Evolutionary conservation across 1,140 invertebrate species (phyloP).

Genomic region (Metopolophium dirhodum): DNA sequence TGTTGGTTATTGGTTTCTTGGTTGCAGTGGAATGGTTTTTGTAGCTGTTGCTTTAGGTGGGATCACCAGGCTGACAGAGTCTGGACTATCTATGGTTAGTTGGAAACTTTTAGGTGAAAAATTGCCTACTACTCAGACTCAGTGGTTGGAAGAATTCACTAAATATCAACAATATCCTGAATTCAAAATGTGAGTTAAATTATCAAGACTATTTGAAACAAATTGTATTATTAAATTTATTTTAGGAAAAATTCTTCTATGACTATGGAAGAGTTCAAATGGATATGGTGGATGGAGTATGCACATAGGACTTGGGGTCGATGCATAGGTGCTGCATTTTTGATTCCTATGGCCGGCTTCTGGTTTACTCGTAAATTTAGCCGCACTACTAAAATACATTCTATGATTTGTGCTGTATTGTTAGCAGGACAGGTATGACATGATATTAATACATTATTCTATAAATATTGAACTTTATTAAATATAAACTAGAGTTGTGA

Average conservation of each 20-base stretch:
- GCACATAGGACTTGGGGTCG: constrained; percentile 96
- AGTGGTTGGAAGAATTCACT: constrained; percentile 92
- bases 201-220: neutral
- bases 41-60: constrained; percentile 90
- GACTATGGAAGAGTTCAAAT: constrained; percentile 93
- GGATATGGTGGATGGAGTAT: constrained; percentile 99
- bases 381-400: constrained; percentile 78
- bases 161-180: constrained; percentile 96
- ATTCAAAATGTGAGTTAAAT: constrained; percentile 84
- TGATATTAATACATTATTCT: neutral
- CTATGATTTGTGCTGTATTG: constrained; percentile 77
- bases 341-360: constrained; percentile 88
- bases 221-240: neutral
- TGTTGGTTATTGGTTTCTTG: constrained; percentile 89
- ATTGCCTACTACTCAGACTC: constrained; percentile 77
- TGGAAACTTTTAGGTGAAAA: constrained; percentile 93
- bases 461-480: neutral
- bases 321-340: constrained; percentile 84
- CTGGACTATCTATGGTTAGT: constrained; percentile 97
- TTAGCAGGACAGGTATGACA: constrained; percentile 84
- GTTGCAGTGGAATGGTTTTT: constrained; percentile 94
- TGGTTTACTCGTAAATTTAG: constrained; percentile 82
- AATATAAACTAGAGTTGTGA: neutral
- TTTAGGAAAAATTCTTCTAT: constrained; percentile 84
- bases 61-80: constrained; percentile 92